Percentiles rank a stretch among this genome's conserved stretches.
Conservation (phyloP, 2,797 vertebrate species). For the Mastacembelus armatus region DNA sequence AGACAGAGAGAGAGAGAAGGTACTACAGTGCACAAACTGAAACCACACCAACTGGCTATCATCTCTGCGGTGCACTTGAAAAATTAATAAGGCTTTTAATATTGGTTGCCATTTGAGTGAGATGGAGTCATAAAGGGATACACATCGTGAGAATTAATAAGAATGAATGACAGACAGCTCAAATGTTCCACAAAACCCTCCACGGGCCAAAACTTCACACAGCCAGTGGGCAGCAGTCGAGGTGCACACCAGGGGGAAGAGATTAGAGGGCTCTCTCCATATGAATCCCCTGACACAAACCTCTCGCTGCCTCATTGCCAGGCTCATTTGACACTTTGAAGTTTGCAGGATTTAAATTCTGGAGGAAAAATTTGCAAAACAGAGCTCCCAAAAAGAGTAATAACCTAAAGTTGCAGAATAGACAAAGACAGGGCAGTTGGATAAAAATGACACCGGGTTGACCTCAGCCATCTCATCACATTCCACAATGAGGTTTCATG, state of each 20-base stretch:
- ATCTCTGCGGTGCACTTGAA: slow-evolving; percentile 58
- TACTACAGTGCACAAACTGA: slow-evolving; percentile 21
- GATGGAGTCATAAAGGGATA: slow-evolving; percentile 67
- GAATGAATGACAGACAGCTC: slow-evolving; percentile 40
- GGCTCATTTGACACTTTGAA: slow-evolving; percentile 22
- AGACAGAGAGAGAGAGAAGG: slow-evolving; percentile 15
- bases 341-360: neutral
- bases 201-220: slow-evolving; percentile 36
- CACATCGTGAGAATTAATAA: slow-evolving; percentile 61
- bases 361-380: neutral
- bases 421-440: slow-evolving; percentile 35
- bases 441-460: slow-evolving; percentile 54
- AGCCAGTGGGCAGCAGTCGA: slow-evolving; percentile 25
- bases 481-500: slow-evolving; percentile 68
- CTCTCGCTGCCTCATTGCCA: slow-evolving; percentile 49
- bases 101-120: slow-evolving; percentile 64
- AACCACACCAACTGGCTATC: slow-evolving; percentile 46
- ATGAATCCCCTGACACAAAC: slow-evolving; percentile 39
- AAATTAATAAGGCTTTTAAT: slow-evolving; percentile 81
- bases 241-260: slow-evolving; percentile 33
- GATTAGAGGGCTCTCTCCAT: slow-evolving; percentile 45
- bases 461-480: slow-evolving; percentile 55
- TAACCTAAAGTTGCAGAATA: slow-evolving; percentile 35
- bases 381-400: slow-evolving; percentile 15
- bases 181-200: slow-evolving; percentile 42